Conservation (phyloP, 30 jellyfish, hydroid and myxozoan species). For the Aurelia coerulea region DNA sequence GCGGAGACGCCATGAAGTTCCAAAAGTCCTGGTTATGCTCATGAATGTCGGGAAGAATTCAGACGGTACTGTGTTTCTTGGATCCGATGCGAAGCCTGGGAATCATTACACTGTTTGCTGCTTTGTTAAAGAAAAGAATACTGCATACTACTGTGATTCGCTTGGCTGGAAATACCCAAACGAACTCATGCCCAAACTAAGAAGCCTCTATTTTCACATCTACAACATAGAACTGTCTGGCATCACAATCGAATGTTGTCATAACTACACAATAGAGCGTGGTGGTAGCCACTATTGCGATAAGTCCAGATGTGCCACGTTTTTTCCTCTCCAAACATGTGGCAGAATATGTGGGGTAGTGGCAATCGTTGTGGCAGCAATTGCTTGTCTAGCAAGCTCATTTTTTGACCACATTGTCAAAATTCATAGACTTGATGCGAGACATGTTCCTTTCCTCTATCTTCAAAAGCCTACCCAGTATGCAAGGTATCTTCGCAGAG, state of each 20-base stretch:
- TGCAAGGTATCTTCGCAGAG: conserved; percentile 6
- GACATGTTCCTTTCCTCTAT: neutral
- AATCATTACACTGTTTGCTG: neutral
- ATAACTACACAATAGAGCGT: neutral
- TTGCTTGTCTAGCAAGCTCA: neutral
- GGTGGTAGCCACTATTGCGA: neutral
- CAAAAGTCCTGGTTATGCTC: neutral
- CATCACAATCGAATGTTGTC: neutral
- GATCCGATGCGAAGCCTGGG: conserved; percentile 8
- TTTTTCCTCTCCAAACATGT: neutral
- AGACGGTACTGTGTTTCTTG: neutral
- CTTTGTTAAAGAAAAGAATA: neutral
- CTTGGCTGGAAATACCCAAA: conserved; percentile 1
- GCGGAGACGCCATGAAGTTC: neutral
- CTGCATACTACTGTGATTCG: neutral
- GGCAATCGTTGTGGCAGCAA: neutral
- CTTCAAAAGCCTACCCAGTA: neutral
- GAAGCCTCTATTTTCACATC: neutral
- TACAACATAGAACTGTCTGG: neutral
- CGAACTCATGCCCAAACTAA: neutral
- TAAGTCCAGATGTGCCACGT: conserved; percentile 1
- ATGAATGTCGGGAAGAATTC: neutral
- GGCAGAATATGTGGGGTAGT: conserved; percentile 1
- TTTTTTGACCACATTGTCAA: neutral
- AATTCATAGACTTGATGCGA: neutral